Base-by-base conservation (phyloP, 2,797 vertebrate species). In the Cyclopterus lumpus region DNA sequence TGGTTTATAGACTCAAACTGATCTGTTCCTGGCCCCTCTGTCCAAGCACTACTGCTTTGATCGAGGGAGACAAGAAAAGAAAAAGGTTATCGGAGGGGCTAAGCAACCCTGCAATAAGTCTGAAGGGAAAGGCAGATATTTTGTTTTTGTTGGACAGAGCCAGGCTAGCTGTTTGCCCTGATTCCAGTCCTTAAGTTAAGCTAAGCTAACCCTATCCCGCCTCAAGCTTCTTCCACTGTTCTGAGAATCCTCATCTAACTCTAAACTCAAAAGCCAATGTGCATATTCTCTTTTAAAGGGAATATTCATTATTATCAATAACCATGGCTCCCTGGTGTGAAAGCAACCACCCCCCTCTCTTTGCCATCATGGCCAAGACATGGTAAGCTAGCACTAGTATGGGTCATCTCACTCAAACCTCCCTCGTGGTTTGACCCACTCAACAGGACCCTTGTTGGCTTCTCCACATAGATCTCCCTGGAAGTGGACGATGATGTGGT, bases 401-500 rank as follows among this genome's bases (percentile, higher is more conserved):
- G 71, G 85, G 81, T 88, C 88, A 82, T 70, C 80, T 80, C 79
- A 75, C 60, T 86, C 32, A 73, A 81, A 64, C 63, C 30, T 88
- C 84, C 73, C 79, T 42, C 4, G 40, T 81, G 83, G 82, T 53
- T 82, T 77, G 61, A 69, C 53, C 63, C 66, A 81, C 71, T 92
- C 86, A 84, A 74, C 81, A 66, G 76, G 67, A 60, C 77, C 73
- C 75, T 89, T 92, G 91, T 91, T 88, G 84, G 55, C 77, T 67
- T 84, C 75, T 81, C 88, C 89, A 93, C 90, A 90, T 89, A 89
- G 82, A 73, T 80, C 67, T 44, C 54, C 44, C 30, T 77, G 66
- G 69, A 78, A 68, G 60, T 66, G 67, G 74, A 66, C 51, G 60
- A 76, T 80, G 55, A 53, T 86, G 66, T 75, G 72, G 76, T 74